These are phyloP conservation scores for Pinna nobilis DNA, from an alignment of 1,140 invertebrate genomes.

Conservation along the genomic window DNA sequence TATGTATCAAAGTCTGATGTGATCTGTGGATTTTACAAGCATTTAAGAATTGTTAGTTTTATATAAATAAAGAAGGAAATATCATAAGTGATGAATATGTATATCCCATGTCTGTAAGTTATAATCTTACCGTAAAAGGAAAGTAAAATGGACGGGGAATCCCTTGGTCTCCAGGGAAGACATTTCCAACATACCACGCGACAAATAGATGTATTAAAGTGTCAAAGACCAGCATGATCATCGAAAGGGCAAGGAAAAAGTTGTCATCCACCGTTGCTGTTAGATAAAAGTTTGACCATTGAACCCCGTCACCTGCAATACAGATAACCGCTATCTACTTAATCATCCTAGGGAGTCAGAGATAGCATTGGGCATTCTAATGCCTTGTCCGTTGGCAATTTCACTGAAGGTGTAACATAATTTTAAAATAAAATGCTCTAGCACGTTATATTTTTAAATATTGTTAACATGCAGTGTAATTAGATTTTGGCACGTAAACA, in stretches of 20 bases:
- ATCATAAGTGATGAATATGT: too few relatives aligned
- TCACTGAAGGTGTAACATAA: neutral
- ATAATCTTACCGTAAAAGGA: conserved; percentile 73
- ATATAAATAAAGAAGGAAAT: too few relatives aligned
- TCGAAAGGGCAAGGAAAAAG: conserved; percentile 66
- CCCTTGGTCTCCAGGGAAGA: conserved; percentile 79
- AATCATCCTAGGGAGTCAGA: too few relatives aligned
- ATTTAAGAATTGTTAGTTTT: too few relatives aligned
- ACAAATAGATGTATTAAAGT: conserved; percentile 74
- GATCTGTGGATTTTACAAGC: neutral
- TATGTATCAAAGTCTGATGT: too few relatives aligned
- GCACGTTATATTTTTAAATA: too few relatives aligned
- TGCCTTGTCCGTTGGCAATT: neutral
- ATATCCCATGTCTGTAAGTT: neutral
- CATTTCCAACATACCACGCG: conserved; percentile 80
- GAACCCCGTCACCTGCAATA: conserved; percentile 61
- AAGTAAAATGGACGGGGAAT: conserved; percentile 77
- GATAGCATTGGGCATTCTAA: neutral
- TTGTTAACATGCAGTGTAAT: too few relatives aligned
- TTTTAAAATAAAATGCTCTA: neutral
- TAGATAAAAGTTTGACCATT: conserved; percentile 70
- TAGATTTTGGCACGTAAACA: too few relatives aligned
- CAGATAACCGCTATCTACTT: neutral
- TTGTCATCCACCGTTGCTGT: conserved; percentile 70
- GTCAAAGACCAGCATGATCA: conserved; percentile 78